Evolutionary conservation across 2,888 invertebrate species (phyloP), one percentile per base, ranked within the genome.

Genomic region (Polydrusus cervinus): DNA sequence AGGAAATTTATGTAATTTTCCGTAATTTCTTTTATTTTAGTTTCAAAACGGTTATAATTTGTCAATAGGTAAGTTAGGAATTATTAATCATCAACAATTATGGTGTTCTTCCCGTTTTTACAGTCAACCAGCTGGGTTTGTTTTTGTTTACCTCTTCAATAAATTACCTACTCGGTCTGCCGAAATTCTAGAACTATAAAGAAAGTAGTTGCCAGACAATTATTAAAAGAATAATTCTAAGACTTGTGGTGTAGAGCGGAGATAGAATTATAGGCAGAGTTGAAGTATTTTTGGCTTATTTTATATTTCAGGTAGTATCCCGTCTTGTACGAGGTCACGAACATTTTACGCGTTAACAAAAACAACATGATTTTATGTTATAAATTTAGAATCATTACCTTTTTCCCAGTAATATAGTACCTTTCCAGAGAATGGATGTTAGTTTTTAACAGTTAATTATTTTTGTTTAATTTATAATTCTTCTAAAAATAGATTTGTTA

Each of bases 51-150:
- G 16, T 57, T 55, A 53, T 45, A 53, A 68, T 57, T 40, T 30
- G 18, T 5, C 9, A 11, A 40, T 45, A 64, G 64, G 64, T 64
- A 20, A 60, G 57, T 60, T 14, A 65, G 10, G 11, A 49, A 20
- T 47, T 7, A 25, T 14, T 45, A 40, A 25, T 30, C 25, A 62
- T 3, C 3, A 3, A 3, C 9, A 18, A 18, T 38, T 38, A 38
- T 11, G n/a, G 8, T 18, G 38, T 60, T 60, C 38, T 38, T 38
- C 11, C 16, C 14, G 57, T 38, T 38, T 16, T 38, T 60, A 7
- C 55, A 18, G 53, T 43, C 20, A 13, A n/a, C 67, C 70, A 70
- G 70, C 70, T 70, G 70, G 60, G 62, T 70, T 70, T 70, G 70
- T 70, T 70, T 61, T 70, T 70, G 70, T 70, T 70, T 70, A 70